Evolutionary conservation across 2,888 invertebrate species (phyloP).

Genomic region (Watsonalla binaria): DNA sequence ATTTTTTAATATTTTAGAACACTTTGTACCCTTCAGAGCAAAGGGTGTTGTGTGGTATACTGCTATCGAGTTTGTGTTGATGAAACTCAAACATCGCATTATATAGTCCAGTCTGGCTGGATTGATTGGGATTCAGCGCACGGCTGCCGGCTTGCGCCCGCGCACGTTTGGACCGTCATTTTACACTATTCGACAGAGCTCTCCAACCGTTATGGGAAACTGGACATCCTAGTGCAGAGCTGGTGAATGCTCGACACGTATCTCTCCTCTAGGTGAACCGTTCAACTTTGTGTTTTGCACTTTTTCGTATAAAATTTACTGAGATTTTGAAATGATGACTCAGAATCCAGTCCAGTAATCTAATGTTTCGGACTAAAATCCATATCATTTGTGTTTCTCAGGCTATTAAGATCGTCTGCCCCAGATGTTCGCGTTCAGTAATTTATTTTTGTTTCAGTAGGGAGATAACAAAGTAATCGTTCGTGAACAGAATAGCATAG

Average conservation of each 20-base stretch:
- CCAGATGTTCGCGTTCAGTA: too few species aligned
- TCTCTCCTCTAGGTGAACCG: conserved; percentile 35
- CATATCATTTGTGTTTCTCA: background rate
- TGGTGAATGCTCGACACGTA: conserved; percentile 55
- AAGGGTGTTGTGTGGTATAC: conserved; percentile 46
- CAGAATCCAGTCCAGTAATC: conserved; percentile 5
- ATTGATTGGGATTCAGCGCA: conserved; percentile 66
- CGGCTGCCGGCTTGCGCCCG: conserved; percentile 45
- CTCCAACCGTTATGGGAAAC: conserved; percentile 63
- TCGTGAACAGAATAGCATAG: too few species aligned
- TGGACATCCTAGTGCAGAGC: conserved; percentile 48
- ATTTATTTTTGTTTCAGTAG: too few species aligned
- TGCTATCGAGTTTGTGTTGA: conserved; percentile 49
- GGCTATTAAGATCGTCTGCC: too few species aligned
- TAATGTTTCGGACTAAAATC: background rate
- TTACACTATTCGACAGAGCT: conserved; percentile 53
- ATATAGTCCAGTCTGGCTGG: conserved; percentile 60
- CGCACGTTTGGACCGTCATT: conserved; percentile 42
- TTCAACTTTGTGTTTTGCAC: conserved; percentile 46
- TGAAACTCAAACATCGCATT: conserved; percentile 40
- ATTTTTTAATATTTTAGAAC: conserved; percentile 14
- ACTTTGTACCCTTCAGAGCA: conserved; percentile 27
- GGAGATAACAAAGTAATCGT: too few species aligned
- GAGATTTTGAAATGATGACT: conserved; percentile 15
- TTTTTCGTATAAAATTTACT: conserved; percentile 26